Conservation (phyloP, 2,113 vertebrate species). For the Eleginops maclovinus region DNA sequence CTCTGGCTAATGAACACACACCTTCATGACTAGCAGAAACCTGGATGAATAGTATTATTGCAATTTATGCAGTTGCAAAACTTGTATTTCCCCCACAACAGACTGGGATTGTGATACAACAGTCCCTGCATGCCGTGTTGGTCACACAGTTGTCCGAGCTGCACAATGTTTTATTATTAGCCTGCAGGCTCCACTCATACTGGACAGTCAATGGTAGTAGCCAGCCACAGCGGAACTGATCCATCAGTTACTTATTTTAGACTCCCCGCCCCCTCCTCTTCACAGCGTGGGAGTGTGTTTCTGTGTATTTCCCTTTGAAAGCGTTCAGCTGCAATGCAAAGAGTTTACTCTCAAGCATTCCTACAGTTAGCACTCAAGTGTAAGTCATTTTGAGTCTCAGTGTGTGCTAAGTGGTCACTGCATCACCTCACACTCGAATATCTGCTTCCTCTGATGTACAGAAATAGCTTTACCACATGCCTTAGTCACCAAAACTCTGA, state of each 20-base stretch:
- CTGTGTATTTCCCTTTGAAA: constrained; percentile 47
- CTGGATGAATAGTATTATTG: background rate
- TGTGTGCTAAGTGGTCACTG: constrained; percentile 58
- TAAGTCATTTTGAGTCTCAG: constrained; percentile 50
- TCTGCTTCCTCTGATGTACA: constrained; percentile 51
- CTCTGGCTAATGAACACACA: background rate
- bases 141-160: constrained; percentile 43
- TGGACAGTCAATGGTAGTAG: constrained; percentile 64
- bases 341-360: constrained; percentile 61
- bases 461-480: constrained; percentile 59
- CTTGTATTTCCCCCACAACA: background rate
- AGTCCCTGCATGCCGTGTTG: constrained; percentile 35
- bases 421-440: constrained; percentile 55
- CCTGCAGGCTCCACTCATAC: constrained; percentile 34
- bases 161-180: constrained; percentile 70
- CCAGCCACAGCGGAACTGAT: constrained; percentile 56
- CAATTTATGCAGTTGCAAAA: constrained; percentile 13
- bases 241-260: constrained; percentile 76
- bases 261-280: constrained; percentile 3
- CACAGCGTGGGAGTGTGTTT: constrained; percentile 31
- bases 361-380: constrained; percentile 55
- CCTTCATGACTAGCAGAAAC: background rate
- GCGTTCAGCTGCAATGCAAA: constrained; percentile 37
- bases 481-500: constrained; percentile 64
- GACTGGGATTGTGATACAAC: constrained; percentile 33